These are phyloP conservation scores for Pelmatolapia mariae DNA, from an alignment of 2,113 vertebrate species.

Conservation along the genomic window DNA sequence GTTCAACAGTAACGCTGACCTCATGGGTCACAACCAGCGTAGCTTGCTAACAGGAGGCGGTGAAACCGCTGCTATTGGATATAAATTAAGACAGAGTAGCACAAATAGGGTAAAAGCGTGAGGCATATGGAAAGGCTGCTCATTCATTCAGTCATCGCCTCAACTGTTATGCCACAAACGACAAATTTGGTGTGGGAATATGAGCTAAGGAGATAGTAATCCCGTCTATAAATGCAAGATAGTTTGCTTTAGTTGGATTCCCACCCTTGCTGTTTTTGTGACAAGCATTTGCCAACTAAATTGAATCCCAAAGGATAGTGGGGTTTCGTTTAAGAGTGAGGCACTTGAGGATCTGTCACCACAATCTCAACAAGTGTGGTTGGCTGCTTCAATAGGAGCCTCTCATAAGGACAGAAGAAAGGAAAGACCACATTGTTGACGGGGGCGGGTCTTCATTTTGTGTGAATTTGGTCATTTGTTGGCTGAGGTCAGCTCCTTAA, in stretches of 20 bases:
- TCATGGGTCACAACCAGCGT: slow-evolving; percentile 54
- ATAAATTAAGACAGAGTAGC: slow-evolving; percentile 27
- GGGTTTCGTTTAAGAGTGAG: slow-evolving; percentile 60
- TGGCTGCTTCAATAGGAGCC: slow-evolving; percentile 43
- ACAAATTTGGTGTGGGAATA: slow-evolving; percentile 47
- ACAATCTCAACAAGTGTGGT: slow-evolving; percentile 52
- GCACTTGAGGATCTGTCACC: slow-evolving; percentile 55
- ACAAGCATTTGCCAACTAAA: slow-evolving; percentile 58
- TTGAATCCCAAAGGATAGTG: slow-evolving; percentile 50
- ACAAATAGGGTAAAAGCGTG: slow-evolving; percentile 6
- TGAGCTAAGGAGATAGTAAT: slow-evolving; percentile 46
- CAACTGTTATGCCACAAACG: neutral
- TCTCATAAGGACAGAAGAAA: slow-evolving; percentile 49
- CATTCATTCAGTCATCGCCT: slow-evolving; percentile 3
- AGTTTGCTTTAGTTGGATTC: slow-evolving; percentile 55
- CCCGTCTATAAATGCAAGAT: slow-evolving; percentile 55
- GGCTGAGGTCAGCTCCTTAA: slow-evolving; percentile 61
- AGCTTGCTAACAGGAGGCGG: slow-evolving; percentile 21
- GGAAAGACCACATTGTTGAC: slow-evolving; percentile 32
- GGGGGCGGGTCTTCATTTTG: slow-evolving; percentile 53
- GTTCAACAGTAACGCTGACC: slow-evolving; percentile 64
- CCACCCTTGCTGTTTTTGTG: slow-evolving; percentile 63
- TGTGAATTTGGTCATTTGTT: slow-evolving; percentile 71
- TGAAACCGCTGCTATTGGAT: slow-evolving; percentile 3
- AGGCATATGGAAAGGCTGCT: neutral